Evolutionary conservation across 2,113 vertebrate species (phyloP).

Genomic region (Petrocephalus microphthalmus): DNA sequence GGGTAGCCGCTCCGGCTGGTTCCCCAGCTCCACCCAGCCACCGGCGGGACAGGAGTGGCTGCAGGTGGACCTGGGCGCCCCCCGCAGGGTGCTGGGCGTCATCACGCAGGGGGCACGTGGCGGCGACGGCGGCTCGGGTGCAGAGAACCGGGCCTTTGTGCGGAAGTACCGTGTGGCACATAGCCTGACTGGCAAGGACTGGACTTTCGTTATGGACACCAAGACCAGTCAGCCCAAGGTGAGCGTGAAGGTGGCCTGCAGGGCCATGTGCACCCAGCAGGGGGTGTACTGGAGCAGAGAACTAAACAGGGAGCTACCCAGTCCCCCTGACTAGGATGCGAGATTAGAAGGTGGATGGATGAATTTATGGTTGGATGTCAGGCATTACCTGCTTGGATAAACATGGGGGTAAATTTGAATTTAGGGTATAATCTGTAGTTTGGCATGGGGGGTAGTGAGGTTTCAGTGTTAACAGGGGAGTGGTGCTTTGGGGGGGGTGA

Average conservation of each 20-base stretch:
- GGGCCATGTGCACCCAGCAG: not conserved
- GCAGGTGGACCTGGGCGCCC: slow-evolving; percentile 80
- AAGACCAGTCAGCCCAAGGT: slow-evolving; percentile 87
- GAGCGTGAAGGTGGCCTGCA: slow-evolving; percentile 25
- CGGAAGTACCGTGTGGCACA: slow-evolving; percentile 88
- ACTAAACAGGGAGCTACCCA: not conserved
- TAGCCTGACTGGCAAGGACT: slow-evolving; percentile 81
- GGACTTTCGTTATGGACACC: slow-evolving; percentile 81
- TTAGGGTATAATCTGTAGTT: not conserved
- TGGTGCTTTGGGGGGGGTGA: not conserved
- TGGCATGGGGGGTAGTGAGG: not conserved
- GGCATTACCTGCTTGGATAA: not conserved
- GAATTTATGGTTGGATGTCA: not conserved
- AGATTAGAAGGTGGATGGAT: not conserved
- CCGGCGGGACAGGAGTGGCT: slow-evolving; percentile 91
- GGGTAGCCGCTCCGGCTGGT: slow-evolving; percentile 92
- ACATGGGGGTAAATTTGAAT: not conserved
- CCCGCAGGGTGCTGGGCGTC: slow-evolving; percentile 75
- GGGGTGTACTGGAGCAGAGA: not conserved
- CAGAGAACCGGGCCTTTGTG: slow-evolving; percentile 85
- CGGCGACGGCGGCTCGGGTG: slow-evolving; percentile 69
- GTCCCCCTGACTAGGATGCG: not conserved
- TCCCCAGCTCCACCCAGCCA: slow-evolving; percentile 72
- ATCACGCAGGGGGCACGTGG: slow-evolving; percentile 91
- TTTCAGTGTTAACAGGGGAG: not conserved